These are phyloP conservation scores for Anorthoa munda DNA, from an alignment of 2,888 invertebrate species.

Conservation along the genomic window DNA sequence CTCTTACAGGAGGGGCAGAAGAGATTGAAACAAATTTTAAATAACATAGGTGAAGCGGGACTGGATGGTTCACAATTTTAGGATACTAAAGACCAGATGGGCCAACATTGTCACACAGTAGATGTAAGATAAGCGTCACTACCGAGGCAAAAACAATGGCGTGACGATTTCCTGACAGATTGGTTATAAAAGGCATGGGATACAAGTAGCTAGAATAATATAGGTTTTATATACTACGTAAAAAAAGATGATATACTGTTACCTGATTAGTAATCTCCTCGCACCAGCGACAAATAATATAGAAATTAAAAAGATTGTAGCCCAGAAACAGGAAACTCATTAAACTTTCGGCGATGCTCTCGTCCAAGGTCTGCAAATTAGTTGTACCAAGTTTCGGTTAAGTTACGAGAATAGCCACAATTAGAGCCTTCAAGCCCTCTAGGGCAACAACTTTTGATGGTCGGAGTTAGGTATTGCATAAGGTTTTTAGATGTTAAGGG, in stretches of 20 bases:
- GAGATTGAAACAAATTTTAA: no score
- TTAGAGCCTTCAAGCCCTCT: neutral
- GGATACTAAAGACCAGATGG: no score
- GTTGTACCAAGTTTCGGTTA: slow-evolving; percentile 11
- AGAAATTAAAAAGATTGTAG: slow-evolving; percentile 83
- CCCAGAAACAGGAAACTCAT: slow-evolving; percentile 83
- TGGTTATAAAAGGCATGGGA: no score
- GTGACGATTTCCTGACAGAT: no score
- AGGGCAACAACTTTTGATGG: slow-evolving; percentile 4
- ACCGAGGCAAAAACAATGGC: no score
- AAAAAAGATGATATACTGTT: neutral
- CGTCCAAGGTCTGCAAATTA: slow-evolving; percentile 75
- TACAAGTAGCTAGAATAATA: no score
- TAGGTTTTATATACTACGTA: no score
- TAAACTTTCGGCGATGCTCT: slow-evolving; percentile 77
- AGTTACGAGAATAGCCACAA: slow-evolving; percentile 18
- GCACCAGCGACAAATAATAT: slow-evolving; percentile 85
- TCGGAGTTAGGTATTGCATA: neutral
- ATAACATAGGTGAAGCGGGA: no score
- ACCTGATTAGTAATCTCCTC: slow-evolving; percentile 85
- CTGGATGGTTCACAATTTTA: no score
- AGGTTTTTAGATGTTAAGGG: slow-evolving; percentile 5
- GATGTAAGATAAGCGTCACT: no score
- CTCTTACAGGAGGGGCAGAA: no score
- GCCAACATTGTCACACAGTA: no score